These are phyloP conservation scores for Hirtodrosophila confusa DNA, from an alignment of 2,888 invertebrate genomes.

Conservation along the genomic window DNA sequence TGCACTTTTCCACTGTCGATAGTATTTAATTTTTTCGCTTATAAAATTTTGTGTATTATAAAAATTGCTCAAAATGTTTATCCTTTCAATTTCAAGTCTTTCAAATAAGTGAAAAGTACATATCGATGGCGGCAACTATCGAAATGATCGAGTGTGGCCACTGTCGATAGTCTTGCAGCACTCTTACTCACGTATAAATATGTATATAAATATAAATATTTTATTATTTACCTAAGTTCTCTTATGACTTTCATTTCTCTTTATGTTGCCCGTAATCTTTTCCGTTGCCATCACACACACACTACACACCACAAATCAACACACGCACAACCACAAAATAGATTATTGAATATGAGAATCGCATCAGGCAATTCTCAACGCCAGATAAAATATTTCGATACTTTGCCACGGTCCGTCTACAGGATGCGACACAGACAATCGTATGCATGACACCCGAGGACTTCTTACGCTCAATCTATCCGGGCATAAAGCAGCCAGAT, in stretches of 20 bases:
- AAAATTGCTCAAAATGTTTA: no score
- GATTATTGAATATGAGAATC: slow-evolving; percentile 99
- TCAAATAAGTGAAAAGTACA: no score
- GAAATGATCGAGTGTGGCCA: no score
- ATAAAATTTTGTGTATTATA: no score
- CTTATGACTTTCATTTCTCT: slow-evolving; percentile 57
- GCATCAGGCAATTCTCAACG: slow-evolving; percentile 97
- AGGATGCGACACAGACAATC: slow-evolving; percentile 87
- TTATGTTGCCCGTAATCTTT: slow-evolving; percentile 53
- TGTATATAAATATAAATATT: slow-evolving; percentile 32
- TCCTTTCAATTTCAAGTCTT: no score
- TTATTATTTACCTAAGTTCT: slow-evolving; percentile 35
- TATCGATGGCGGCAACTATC: no score
- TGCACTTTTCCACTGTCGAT: no score
- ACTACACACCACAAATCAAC: slow-evolving; percentile 15
- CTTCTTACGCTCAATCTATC: slow-evolving; percentile 97
- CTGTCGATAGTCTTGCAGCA: no score
- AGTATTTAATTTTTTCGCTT: no score
- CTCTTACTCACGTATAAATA: background rate
- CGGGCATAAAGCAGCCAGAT: slow-evolving; percentile 98
- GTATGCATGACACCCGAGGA: slow-evolving; percentile 99
- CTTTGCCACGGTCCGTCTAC: slow-evolving; percentile 96
- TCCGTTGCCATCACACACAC: slow-evolving; percentile 45
- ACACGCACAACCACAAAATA: slow-evolving; percentile 79
- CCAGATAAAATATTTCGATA: slow-evolving; percentile 99